A percentile compares a stretch with the other conserved stretches of the same genome.
phyloP scores from a whole-genome alignment of 2,888 invertebrate species.

The Hesperia comma region DNA sequence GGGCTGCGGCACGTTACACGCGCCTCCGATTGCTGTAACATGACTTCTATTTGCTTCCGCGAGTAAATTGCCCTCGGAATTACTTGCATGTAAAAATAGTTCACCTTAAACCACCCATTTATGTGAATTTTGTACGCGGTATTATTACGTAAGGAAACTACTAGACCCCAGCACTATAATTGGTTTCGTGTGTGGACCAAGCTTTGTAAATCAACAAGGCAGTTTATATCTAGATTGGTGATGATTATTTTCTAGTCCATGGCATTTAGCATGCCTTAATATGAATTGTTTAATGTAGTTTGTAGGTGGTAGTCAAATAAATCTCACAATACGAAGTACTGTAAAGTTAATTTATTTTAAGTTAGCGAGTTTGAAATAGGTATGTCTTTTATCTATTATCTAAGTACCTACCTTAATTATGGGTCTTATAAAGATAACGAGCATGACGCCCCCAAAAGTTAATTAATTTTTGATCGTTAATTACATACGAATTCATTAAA shows the following conservation, averaged over 20 bases:
- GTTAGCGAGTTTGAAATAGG: too few relatives aligned
- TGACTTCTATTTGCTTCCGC: constrained; percentile 71
- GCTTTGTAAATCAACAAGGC: constrained; percentile 20
- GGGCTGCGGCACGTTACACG: constrained; percentile 40
- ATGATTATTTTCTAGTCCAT: neutral
- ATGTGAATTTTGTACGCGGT: constrained; percentile 31
- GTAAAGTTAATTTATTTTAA: too few relatives aligned
- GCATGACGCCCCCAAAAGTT: too few relatives aligned
- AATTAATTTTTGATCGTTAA: too few relatives aligned
- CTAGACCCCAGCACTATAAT: constrained; percentile 22
- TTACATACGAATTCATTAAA: too few relatives aligned
- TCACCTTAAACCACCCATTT: constrained; percentile 36
- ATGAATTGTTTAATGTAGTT: too few relatives aligned
- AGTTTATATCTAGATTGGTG: constrained; percentile 5
- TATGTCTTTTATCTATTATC: too few relatives aligned
- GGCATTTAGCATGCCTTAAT: too few relatives aligned
- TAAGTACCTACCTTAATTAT: too few relatives aligned
- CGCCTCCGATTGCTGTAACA: constrained; percentile 54
- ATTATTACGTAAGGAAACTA: constrained; percentile 25
- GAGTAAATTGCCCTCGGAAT: constrained; percentile 67
- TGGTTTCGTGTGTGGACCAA: constrained; percentile 26
- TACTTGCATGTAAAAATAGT: constrained; percentile 50
- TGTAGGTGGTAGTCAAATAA: too few relatives aligned
- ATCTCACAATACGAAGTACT: too few relatives aligned
- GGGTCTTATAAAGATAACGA: too few relatives aligned